These are phyloP conservation scores for Temnopleurus reevesii DNA, from an alignment of 53 echinoderm and acorn worm genomes.

Conservation along the genomic window DNA sequence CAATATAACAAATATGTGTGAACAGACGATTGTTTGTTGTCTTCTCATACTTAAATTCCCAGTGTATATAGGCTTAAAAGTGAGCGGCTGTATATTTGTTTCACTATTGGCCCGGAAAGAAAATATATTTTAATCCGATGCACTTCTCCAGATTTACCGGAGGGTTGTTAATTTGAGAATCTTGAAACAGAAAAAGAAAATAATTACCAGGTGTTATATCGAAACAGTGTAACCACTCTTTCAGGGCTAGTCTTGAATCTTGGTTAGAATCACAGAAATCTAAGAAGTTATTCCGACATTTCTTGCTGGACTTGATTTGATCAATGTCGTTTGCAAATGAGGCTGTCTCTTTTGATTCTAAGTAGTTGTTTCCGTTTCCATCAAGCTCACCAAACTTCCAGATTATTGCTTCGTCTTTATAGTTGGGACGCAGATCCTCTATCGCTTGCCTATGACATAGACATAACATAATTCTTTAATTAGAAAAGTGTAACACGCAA, in stretches of 20 bases:
- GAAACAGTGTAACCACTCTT: constrained; percentile 90
- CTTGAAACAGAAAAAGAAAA: too few species aligned
- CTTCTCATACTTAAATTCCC: too few species aligned
- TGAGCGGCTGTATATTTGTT: too few species aligned
- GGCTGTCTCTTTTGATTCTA: constrained; percentile 73
- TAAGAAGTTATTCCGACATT: constrained; percentile 84
- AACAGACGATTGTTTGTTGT: too few species aligned
- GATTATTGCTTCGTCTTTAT: constrained; percentile 66
- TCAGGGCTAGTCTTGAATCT: constrained; percentile 66
- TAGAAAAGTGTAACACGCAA: too few species aligned
- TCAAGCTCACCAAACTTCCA: constrained; percentile 95
- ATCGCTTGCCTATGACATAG: constrained; percentile 37
- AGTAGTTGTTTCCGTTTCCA: constrained; percentile 70
- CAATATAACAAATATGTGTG: too few species aligned
- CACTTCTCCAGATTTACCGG: too few species aligned
- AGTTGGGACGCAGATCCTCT: not conserved
- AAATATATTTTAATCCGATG: too few species aligned
- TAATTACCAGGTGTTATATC: constrained; percentile 74
- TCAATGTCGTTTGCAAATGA: constrained; percentile 67
- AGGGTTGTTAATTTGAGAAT: too few species aligned
- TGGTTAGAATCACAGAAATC: constrained; percentile 79
- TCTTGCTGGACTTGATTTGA: constrained; percentile 71
- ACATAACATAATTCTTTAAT: too few species aligned
- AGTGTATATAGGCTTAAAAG: too few species aligned
- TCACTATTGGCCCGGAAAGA: too few species aligned